Evolutionary conservation across 1,140 invertebrate genomes (phyloP).

Genomic region (Bombus soroeensis): DNA sequence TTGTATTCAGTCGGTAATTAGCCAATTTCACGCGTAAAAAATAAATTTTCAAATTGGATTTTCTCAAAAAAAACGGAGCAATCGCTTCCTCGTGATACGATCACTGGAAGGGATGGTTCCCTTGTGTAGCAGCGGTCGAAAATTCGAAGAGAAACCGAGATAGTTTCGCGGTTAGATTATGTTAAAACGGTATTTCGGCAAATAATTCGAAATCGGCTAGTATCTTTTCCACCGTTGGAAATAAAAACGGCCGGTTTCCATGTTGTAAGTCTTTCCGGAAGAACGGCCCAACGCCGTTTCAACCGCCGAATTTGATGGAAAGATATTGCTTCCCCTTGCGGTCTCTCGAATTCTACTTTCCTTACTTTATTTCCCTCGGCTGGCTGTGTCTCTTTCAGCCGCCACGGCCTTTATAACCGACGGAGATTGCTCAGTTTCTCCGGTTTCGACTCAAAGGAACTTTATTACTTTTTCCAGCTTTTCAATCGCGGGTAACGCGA

Average conservation of each 20-base stretch:
- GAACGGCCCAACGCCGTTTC: slow-evolving; percentile 31
- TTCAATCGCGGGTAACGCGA: slow-evolving; percentile 1
- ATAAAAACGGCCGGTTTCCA: slow-evolving; percentile 36
- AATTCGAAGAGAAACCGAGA: background rate
- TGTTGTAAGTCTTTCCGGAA: slow-evolving; percentile 16
- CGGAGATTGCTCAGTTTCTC: slow-evolving; percentile 59
- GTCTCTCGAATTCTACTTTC: slow-evolving; percentile 53
- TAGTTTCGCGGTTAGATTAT: background rate
- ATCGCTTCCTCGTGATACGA: no score
- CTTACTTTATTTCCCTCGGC: slow-evolving; percentile 55
- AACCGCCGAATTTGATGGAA: slow-evolving; percentile 61
- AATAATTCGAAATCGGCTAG: slow-evolving; percentile 32
- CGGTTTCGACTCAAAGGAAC: slow-evolving; percentile 54
- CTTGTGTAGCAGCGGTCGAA: background rate
- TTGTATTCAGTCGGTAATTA: no score
- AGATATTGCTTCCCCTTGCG: slow-evolving; percentile 60
- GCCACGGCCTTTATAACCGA: slow-evolving; percentile 51
- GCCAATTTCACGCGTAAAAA: no score
- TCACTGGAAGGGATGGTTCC: no score
- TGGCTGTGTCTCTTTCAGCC: slow-evolving; percentile 49
- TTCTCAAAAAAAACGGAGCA: no score
- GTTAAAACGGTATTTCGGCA: background rate
- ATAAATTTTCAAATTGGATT: no score
- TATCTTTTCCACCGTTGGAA: background rate
- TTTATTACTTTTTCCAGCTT: slow-evolving; percentile 67